Percentiles rank a stretch among this genome's conserved stretches.
Evolutionary conservation across 2,797 vertebrate species (phyloP).

Genomic region (Trachurus trachurus): DNA sequence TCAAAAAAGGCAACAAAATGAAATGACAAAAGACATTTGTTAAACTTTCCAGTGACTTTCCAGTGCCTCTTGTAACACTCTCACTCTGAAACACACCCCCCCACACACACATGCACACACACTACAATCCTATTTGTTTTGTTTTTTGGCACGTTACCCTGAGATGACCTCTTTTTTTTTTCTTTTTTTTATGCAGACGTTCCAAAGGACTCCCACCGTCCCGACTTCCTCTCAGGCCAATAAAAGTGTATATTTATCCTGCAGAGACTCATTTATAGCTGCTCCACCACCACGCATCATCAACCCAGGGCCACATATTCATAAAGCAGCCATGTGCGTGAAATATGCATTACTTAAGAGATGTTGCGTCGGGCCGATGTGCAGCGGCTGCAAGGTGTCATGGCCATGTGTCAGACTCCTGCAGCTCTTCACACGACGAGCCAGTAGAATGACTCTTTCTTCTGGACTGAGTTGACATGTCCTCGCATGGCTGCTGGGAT

Average conservation of each 20-base stretch:
- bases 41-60: background rate
- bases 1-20: conserved; percentile 38
- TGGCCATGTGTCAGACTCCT: conserved; percentile 71
- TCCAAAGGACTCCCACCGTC: conserved; percentile 12
- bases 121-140: conserved; percentile 14
- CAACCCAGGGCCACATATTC: conserved; percentile 72
- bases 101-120: background rate
- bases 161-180: conserved; percentile 43
- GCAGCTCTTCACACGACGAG: conserved; percentile 28
- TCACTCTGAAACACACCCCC: background rate
- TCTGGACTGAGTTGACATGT: conserved; percentile 45
- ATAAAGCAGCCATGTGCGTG: conserved; percentile 78
- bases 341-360: conserved; percentile 74
- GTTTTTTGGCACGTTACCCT: conserved; percentile 44
- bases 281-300: conserved; percentile 59
- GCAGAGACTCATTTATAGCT: conserved; percentile 60
- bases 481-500: conserved; percentile 43
- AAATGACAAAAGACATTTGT: conserved; percentile 18
- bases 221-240: conserved; percentile 36
- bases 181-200: conserved; percentile 36
- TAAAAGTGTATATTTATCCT: conserved; percentile 66
- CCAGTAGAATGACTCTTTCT: conserved; percentile 37
- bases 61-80: conserved; percentile 10
- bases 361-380: conserved; percentile 42
- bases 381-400: conserved; percentile 58